Conservation (phyloP, 2,113 vertebrate species). For the Dolichotis patagonum region DNA sequence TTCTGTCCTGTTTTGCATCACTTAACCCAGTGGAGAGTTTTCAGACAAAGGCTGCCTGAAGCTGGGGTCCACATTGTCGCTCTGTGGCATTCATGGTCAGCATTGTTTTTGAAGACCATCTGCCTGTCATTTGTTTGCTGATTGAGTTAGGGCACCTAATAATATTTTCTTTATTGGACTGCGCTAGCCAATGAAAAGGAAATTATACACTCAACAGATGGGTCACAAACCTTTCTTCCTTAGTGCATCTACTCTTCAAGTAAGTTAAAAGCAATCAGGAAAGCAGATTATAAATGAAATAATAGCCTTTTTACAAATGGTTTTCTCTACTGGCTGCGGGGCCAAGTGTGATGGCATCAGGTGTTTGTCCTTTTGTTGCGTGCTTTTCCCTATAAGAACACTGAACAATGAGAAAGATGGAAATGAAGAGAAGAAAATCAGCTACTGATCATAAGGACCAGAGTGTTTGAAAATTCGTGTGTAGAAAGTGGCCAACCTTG, state of each 20-base stretch:
- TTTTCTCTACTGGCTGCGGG: conserved; percentile 31
- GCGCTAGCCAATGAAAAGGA: conserved; percentile 78
- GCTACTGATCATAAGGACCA: background rate
- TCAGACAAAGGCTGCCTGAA: conserved; percentile 78
- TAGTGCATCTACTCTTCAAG: conserved; percentile 63
- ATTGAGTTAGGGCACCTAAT: conserved; percentile 84
- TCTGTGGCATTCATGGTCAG: conserved; percentile 70
- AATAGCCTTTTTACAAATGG: conserved; percentile 71
- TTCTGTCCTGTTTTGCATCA: conserved; percentile 78
- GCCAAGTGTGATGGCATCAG: conserved; percentile 50
- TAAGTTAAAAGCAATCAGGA: conserved; percentile 77
- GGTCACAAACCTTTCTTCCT: conserved; percentile 80
- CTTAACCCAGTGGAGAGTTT: conserved; percentile 80
- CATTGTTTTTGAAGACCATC: conserved; percentile 82
- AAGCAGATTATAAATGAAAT: conserved; percentile 70
- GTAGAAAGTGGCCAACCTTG: background rate
- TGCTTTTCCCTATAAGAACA: background rate
- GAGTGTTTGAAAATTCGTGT: background rate
- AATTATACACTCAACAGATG: conserved; percentile 84
- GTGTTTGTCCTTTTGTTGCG: background rate
- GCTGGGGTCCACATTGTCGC: conserved; percentile 62
- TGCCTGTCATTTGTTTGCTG: conserved; percentile 83
- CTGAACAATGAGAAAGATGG: background rate
- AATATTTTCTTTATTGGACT: conserved; percentile 79
- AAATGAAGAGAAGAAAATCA: background rate